A percentile compares a stretch with the other conserved stretches of the same genome.
Conservation (phyloP, 2,113 vertebrate species). For the Etheostoma spectabile region DNA sequence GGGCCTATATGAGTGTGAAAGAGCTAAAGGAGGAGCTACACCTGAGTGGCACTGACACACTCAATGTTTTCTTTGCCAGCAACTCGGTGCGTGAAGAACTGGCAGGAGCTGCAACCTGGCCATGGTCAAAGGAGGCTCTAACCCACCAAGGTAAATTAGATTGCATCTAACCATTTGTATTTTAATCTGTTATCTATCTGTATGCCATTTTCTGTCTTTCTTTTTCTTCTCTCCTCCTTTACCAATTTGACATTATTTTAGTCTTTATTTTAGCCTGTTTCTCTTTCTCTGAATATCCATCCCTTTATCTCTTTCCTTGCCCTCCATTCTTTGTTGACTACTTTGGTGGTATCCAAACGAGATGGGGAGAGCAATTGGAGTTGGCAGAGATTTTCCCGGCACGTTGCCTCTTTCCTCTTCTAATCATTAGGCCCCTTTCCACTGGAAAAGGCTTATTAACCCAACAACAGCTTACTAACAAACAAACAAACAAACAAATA, state of each 20-base stretch:
- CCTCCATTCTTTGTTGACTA: conserved; percentile 49
- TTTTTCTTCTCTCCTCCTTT: background rate
- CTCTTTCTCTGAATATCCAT: background rate
- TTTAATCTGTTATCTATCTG: background rate
- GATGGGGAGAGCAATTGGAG: conserved; percentile 51
- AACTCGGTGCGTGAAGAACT: conserved; percentile 92
- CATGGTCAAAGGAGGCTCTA: conserved; percentile 97
- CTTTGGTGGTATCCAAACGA: conserved; percentile 39
- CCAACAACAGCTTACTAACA: conserved; percentile 72
- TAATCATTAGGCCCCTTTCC: conserved; percentile 68
- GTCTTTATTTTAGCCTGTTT: fast-evolving
- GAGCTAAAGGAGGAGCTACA: conserved; percentile 93
- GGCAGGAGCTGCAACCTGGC: conserved; percentile 97
- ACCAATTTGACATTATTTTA: background rate
- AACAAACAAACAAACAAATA: conserved; percentile 79
- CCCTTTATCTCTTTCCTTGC: conserved; percentile 1
- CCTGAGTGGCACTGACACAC: conserved; percentile 90
- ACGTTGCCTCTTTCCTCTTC: conserved; percentile 63
- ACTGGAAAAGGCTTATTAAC: conserved; percentile 66
- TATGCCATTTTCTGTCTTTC: background rate
- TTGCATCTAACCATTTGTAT: background rate
- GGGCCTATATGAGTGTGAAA: conserved; percentile 96
- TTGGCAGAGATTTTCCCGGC: conserved; percentile 67
- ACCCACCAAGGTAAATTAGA: conserved; percentile 83
- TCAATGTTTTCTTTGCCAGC: conserved; percentile 96